These are phyloP conservation scores for Oriolus oriolus DNA, from an alignment of 2,113 vertebrate genomes.

Conservation along the genomic window DNA sequence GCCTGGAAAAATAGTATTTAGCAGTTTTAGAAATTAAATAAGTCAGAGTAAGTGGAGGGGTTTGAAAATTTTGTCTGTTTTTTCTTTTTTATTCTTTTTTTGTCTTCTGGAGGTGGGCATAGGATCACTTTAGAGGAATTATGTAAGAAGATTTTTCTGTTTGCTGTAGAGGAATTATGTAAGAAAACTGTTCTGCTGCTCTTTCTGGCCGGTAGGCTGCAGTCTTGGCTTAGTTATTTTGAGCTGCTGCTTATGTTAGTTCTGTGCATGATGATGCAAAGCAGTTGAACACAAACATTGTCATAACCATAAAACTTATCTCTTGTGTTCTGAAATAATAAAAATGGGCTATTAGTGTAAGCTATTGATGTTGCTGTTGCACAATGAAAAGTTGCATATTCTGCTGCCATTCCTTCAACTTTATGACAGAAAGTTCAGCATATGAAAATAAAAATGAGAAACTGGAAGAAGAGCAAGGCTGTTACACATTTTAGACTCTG, in stretches of 20 bases:
- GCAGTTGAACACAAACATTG: background rate
- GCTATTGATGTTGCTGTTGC: background rate
- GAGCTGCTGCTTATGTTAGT: background rate
- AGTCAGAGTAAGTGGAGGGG: background rate
- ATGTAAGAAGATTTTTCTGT: background rate
- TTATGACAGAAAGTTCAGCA: background rate
- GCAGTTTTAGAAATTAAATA: background rate
- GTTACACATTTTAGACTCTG: rapidly evolving
- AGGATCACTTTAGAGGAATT: background rate
- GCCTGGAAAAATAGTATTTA: background rate
- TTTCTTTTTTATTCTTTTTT: background rate
- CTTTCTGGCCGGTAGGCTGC: background rate
- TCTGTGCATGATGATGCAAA: background rate
- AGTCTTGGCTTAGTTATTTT: slow-evolving; percentile 29
- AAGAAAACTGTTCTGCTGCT: background rate
- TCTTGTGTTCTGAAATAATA: slow-evolving; percentile 1
- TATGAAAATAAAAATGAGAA: background rate
- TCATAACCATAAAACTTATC: background rate
- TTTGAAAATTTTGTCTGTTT: background rate
- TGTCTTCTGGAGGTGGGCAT: background rate
- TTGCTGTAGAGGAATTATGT: background rate
- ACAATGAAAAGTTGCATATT: background rate
- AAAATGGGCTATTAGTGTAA: background rate
- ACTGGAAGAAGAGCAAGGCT: background rate
- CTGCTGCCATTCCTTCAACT: background rate